Evolutionary conservation across 2,797 vertebrate species (phyloP), one percentile per base, ranked within the genome.

Genomic region (Vipera ursinii): DNA sequence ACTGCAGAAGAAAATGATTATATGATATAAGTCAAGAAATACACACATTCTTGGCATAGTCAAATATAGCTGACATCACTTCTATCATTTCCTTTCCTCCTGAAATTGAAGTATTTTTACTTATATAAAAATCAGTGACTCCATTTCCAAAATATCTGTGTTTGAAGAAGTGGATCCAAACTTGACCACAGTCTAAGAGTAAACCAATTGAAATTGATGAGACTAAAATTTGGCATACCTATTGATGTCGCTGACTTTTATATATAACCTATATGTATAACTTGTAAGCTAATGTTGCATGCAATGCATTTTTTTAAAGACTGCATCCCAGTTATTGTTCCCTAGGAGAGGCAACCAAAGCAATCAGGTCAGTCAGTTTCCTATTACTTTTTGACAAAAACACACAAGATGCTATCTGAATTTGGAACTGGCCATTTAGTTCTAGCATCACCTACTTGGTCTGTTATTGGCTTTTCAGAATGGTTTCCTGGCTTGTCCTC

Each of bases 91-190:
- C 0, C 69, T 1, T 65, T 85, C 61, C 55, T 24, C 87, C 22
- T 90, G 89, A 93, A 94, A 96, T 94, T 26, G 91, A 92, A 69
- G 56, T 88, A 3, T 91, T 87, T 95, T 95, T 93, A 90, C 89
- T 85, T 61, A 88, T 22, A 88, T 17, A 57, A 0, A 92, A 85
- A 86, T 89, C 61, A 91, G 51, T 69, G 61, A 26, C 13, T n/a
- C 69, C 44, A 82, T 32, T 4, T 48, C 38, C 38, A 82, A 78
- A 88, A 28, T 51, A 38, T 15, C 59, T 78, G 10, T 2, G 5
- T 53, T 12, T 73, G 69, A 12, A 61, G 26, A 26, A 3, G 0
- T 56, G 69, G n/a, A 63, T 88, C 20, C 10, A 88, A 1, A 86
- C 28, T 55, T 86, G 14, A 14, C 28, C 26, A n/a, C 53, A 86